phyloP scores from a whole-genome alignment of 2,888 invertebrate species.

The Cremastobaeus sp. region DNA sequence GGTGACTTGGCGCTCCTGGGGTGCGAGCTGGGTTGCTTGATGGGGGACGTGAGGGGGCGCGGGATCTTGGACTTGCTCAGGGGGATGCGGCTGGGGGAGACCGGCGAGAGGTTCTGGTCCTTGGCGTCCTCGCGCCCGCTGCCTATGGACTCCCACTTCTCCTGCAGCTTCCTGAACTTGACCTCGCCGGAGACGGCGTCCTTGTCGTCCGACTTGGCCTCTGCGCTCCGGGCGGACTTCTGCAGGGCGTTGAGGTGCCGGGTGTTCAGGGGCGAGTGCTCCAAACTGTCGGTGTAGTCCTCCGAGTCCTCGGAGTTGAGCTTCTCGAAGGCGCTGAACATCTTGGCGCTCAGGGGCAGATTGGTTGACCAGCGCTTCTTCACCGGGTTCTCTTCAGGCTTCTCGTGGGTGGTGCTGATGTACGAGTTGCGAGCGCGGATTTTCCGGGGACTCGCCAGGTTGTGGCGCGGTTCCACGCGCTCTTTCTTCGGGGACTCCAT shows the following conservation, averaged over 20 bases:
- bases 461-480: conserved; percentile 56
- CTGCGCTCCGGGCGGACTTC: background rate
- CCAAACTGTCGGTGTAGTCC: conserved; percentile 87
- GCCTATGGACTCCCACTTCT: conserved; percentile 89
- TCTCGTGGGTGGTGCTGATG: conserved; percentile 80
- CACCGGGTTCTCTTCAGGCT: conserved; percentile 78
- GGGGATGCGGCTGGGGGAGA: conserved; percentile 78
- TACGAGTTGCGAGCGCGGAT: conserved; percentile 84
- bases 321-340: conserved; percentile 86
- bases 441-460: conserved; percentile 77
- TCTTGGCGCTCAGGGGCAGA: conserved; percentile 82
- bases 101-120: conserved; percentile 66
- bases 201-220: conserved; percentile 65
- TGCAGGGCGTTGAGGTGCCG: no score
- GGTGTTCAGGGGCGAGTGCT: conserved; percentile 79
- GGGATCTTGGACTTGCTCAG: conserved; percentile 85
- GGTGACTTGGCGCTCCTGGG: conserved; percentile 68
- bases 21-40: conserved; percentile 78
- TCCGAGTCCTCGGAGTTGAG: conserved; percentile 83
- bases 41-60: conserved; percentile 86
- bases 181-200: conserved; percentile 79
- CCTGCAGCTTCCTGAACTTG: conserved; percentile 86
- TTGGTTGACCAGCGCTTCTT: conserved; percentile 88
- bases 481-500: conserved; percentile 60
- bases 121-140: conserved; percentile 79